A percentile compares a stretch with the other conserved stretches of the same genome.
Conservation (phyloP, 1,140 invertebrate species). For the Lysiphlebus fabarum region DNA sequence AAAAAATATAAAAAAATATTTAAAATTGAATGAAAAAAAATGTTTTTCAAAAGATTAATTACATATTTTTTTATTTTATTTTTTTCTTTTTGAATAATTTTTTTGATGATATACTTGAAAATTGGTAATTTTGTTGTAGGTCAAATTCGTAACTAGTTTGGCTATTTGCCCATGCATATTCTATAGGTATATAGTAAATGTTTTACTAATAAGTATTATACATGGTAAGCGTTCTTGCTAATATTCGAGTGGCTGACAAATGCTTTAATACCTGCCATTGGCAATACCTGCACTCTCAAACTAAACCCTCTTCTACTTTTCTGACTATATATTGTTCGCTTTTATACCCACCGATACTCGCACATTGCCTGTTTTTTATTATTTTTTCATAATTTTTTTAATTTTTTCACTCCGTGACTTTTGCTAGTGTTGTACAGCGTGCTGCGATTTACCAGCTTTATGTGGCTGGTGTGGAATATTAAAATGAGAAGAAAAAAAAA, state of each 20-base stretch:
- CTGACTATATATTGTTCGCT: background rate
- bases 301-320: background rate
- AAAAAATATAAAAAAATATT: too few relatives aligned
- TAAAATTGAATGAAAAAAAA: too few relatives aligned
- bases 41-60: too few relatives aligned
- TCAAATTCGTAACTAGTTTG: constrained; percentile 24
- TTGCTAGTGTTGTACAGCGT: background rate
- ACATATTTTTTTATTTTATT: too few relatives aligned
- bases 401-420: background rate
- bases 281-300: constrained; percentile 17
- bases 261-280: constrained; percentile 31
- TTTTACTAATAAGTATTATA: constrained; percentile 26
- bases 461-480: constrained; percentile 6
- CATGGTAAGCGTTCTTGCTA: constrained; percentile 14
- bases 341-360: background rate
- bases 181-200: constrained; percentile 2
- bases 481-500: constrained; percentile 15
- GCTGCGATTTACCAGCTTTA: background rate
- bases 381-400: constrained; percentile 10
- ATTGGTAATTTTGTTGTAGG: background rate
- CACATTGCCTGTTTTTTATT: background rate
- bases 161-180: constrained; percentile 21
- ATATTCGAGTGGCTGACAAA: constrained; percentile 28
- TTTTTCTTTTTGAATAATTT: too few relatives aligned
- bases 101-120: too few relatives aligned